Evolutionary conservation across 2,888 invertebrate species (phyloP), one percentile per base, ranked within the genome.

Genomic region (Leucozona laternaria): DNA sequence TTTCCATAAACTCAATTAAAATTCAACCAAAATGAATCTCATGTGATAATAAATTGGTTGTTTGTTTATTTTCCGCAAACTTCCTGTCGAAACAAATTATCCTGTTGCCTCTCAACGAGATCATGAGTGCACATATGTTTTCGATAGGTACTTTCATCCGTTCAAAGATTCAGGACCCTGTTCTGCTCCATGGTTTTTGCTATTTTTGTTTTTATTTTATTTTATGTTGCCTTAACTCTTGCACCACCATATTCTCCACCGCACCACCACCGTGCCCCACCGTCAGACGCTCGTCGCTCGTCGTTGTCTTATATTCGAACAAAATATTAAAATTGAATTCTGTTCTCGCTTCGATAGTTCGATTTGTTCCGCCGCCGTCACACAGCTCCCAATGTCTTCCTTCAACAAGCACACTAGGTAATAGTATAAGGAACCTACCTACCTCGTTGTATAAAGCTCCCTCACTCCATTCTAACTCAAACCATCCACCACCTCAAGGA

Each of bases 321-420:
- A 83, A 87, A 87, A 87, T 87, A 87, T 87, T 87, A 87, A 83
- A 87, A 87, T 87, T 87, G 83, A 87, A 83, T 83, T 79, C 76
- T 68, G 66, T 83, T 60, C 57, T 76, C 83, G 83, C 87, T 79
- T 83, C 79, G 83, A 83, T 87, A 75, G 68, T 87, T 87, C 87
- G 87, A 87, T 83, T 87, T 79, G 87, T 87, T 87, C 79, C 87
- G 87, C 79, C 58, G 70, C 79, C 66, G 73, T 72, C 79, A 58
- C 79, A 73, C 68, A 77, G 70, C 70, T 84, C 15, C 58, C 66
- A 68, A 66, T 72, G 76, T 77, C 84, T 75, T 85, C 68, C 73
- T 84, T 75, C 70, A 79, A 71, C 79, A 79, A 79, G 72, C 80
- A 77, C 70, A 68, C 17, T 64, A 28, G 40, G 28, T 43, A 20